These are phyloP conservation scores for Phallusia fumigata DNA, from an alignment of 23 tunicate genomes.

Conservation along the genomic window DNA sequence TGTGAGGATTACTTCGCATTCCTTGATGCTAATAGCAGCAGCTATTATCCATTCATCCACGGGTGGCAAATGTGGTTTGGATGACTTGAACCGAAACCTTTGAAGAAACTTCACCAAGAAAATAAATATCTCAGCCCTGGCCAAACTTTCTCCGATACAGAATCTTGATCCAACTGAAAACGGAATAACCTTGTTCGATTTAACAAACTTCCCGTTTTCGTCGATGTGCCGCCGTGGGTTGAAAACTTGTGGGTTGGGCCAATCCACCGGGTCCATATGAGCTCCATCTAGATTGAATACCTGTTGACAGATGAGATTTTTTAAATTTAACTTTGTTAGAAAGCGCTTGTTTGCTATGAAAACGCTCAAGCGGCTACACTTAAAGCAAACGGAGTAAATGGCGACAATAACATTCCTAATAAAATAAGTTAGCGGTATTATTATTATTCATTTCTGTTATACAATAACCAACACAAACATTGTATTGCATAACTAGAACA, in stretches of 20 bases:
- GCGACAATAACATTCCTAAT: too few species aligned
- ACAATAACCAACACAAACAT: too few species aligned
- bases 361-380: too few species aligned
- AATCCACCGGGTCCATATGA: slow-evolving; percentile 16
- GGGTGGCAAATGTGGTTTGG: neutral
- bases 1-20: neutral
- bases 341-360: too few species aligned
- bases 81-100: slow-evolving; percentile 2
- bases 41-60: neutral
- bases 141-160: slow-evolving; percentile 28
- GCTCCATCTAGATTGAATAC: neutral
- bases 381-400: too few species aligned
- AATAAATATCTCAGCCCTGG: slow-evolving; percentile 21
- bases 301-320: neutral
- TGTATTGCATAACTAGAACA: too few species aligned
- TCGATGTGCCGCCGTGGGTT: slow-evolving; percentile 43
- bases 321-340: too few species aligned
- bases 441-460: too few species aligned
- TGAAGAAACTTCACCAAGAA: slow-evolving; percentile 30
- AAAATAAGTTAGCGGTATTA: too few species aligned
- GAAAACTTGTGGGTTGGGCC: slow-evolving; percentile 24
- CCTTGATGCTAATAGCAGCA: neutral
- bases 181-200: slow-evolving; percentile 35
- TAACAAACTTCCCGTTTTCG: slow-evolving; percentile 34
- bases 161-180: slow-evolving; percentile 39